Percentiles rank a stretch among this genome's conserved stretches.
These are phyloP conservation scores for Drosophila histrio DNA, from an alignment of 2,888 invertebrate genomes.

Conservation along the genomic window DNA sequence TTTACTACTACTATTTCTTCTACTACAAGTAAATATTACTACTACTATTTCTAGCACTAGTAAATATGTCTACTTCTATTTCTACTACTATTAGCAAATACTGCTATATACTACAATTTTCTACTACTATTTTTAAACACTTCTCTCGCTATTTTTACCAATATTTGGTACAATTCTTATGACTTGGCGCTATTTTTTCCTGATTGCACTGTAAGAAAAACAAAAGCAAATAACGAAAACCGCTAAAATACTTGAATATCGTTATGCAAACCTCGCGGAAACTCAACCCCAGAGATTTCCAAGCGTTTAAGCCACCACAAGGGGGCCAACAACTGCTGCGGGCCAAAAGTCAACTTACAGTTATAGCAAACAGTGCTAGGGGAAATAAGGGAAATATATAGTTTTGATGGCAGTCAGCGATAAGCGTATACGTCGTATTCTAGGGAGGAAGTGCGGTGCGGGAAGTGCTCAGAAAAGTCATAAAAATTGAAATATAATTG, in stretches of 20 bases:
- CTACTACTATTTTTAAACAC: neutral
- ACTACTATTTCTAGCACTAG: neutral
- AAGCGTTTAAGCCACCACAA: neutral
- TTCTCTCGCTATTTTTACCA: neutral
- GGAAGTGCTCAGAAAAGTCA: constrained; percentile 44
- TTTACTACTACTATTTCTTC: neutral
- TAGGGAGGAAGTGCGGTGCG: neutral
- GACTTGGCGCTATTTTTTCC: neutral
- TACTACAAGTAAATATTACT: neutral
- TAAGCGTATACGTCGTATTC: constrained; percentile 52
- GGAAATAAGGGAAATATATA: neutral
- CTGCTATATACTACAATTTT: neutral
- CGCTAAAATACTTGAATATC: neutral
- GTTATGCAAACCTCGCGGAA: neutral
- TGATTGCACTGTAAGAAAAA: neutral
- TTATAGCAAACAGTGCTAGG: neutral
- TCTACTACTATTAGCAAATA: neutral
- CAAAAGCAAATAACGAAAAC: constrained; percentile 1
- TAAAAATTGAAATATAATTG: constrained; percentile 78
- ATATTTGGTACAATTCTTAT: neutral
- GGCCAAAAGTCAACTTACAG: neutral
- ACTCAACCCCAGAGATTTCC: neutral
- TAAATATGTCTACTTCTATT: neutral
- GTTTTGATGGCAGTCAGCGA: constrained; percentile 55
- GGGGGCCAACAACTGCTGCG: neutral